Evolutionary conservation across 2,888 invertebrate species (phyloP), one percentile per base, ranked within the genome.

Genomic region (Prionchulus punctatus): DNA sequence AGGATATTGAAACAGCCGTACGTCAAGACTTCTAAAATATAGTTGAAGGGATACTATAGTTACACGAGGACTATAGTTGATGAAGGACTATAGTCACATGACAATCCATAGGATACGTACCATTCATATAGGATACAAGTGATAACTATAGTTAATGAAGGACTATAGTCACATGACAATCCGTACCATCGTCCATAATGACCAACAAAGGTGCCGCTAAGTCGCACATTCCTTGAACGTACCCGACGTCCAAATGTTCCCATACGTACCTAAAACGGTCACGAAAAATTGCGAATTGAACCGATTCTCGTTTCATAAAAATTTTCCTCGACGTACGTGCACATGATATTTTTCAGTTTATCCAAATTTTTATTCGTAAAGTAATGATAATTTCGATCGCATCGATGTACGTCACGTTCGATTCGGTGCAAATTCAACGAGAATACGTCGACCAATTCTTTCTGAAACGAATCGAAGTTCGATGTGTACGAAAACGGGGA

Each of bases 181-280:
- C 7, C 67, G 64, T 63, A 78, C 78, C 78, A 70, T 94, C 90
- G 67, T 87, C 84, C 75, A 90, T 83, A 67, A 87, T 83, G 21
- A 92, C 91, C 25, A 94, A 78, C 1, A 94, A 76, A 0, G 91
- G 92, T 0, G 92, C 92, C 0, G 85, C 87, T 58, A 94, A 77
- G 75, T 92, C 92, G 72, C 92, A 92, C 92, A 92, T 94, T 65
- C 92, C 92, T 73, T 92, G 92, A 80, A 92, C 87, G 75, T 94
- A 94, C 15, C 92, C 92, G 42, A 84, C 81, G 52, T 91, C 89
- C 62, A 94, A 75, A 71, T 92, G 86, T 70, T 91, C 86, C 88
- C 91, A 92, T 1, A 94, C 91, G 73, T 89, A 92, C n/a, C 87
- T 88, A 66, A 42, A 43, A 28, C 4, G 7, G 21, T 31, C 30